A percentile compares a stretch with the other conserved stretches of the same genome.
Evolutionary conservation across 1,140 invertebrate genomes (phyloP).

Genomic region (Ectropis grisescens): DNA sequence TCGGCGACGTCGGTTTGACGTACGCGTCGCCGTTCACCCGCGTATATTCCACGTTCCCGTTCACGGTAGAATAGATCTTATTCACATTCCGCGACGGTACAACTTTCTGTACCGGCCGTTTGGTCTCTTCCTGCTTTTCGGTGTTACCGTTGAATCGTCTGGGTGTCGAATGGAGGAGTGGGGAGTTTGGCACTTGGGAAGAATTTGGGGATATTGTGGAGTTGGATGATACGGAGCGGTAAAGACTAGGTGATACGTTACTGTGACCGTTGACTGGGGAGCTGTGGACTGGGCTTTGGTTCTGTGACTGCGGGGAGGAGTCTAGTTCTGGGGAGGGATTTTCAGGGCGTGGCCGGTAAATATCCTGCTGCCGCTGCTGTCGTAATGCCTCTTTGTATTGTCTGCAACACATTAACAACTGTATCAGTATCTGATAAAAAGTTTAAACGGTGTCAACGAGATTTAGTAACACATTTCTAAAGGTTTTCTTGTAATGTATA

Average conservation of each 20-base stretch:
- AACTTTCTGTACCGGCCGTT: slow-evolving; percentile 73
- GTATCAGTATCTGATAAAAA: too few species aligned
- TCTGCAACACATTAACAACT: too few species aligned
- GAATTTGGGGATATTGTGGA: slow-evolving; percentile 23
- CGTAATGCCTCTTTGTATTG: slow-evolving; percentile 91
- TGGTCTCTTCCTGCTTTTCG: slow-evolving; percentile 46
- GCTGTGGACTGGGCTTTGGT: slow-evolving; percentile 47
- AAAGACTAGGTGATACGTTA: slow-evolving; percentile 48
- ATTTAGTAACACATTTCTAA: too few species aligned
- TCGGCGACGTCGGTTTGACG: slow-evolving; percentile 80
- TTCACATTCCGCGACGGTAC: slow-evolving; percentile 70
- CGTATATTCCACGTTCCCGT: slow-evolving; percentile 47
- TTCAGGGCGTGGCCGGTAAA: slow-evolving; percentile 76
- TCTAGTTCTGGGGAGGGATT: slow-evolving; percentile 60
- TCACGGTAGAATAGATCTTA: slow-evolving; percentile 49
- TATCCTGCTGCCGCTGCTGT: slow-evolving; percentile 84
- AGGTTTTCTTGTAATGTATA: too few species aligned
- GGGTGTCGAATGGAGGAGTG: slow-evolving; percentile 57
- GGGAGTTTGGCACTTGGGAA: slow-evolving; percentile 49
- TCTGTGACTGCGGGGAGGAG: slow-evolving; percentile 42
- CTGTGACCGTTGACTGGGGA: slow-evolving; percentile 63
- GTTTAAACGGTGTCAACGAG: too few species aligned
- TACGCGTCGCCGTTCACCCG: slow-evolving; percentile 70
- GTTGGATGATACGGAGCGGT: slow-evolving; percentile 49
- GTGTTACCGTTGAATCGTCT: slow-evolving; percentile 48